Base-by-base conservation (phyloP, 2,113 vertebrate species). In the Sylvietta virens region DNA sequence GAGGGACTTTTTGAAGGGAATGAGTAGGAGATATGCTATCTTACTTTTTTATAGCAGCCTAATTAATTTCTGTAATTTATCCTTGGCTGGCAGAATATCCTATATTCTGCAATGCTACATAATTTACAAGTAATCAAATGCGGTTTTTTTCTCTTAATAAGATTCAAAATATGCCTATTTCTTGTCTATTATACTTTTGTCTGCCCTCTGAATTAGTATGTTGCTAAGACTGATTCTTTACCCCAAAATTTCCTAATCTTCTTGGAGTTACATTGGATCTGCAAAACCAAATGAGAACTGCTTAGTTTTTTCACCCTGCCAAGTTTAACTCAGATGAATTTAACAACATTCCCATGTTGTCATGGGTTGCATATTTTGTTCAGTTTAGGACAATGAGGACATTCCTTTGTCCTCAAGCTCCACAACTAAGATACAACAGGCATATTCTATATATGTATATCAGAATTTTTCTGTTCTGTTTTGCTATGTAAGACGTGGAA, bases 1-100 rank as follows among this genome's bases (percentile, higher is more conserved):
- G 19, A 3, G 4, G 21, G 0, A 5, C 3, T 45, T 45, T 51
- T 18, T 4, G 6, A 13, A 30, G 19, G 16, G 6, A 62, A 5
- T 37, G 11, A 18, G 58, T 33, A 44, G 42, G 47, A 77, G 40
- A 86, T 77, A 20, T 11, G 11, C 22, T 45, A 22, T 54, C n/a
- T 51, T 44, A 11, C n/a, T 60, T 79, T 89, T 73, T 71, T 48
- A 8, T 33, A 48, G 13, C 22, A 71, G 20, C 48, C 54, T 79
- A 50, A 66, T 57, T 73, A 72, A n/a, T 66, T 73, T 78, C 24
- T 78, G 6, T n/a, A 31, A 60, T 90, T 89, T 84, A 39, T 42
- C 33, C 11, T 79, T 64, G 3, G 7, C 51, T 81, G 24, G 30
- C 31, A 79, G 30, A 24, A 27, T 81, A 28, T 26, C 4, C 17